Evolutionary conservation across 2,888 invertebrate species (phyloP), one percentile per base, ranked within the genome.

Genomic region (Vesta saturnalis): DNA sequence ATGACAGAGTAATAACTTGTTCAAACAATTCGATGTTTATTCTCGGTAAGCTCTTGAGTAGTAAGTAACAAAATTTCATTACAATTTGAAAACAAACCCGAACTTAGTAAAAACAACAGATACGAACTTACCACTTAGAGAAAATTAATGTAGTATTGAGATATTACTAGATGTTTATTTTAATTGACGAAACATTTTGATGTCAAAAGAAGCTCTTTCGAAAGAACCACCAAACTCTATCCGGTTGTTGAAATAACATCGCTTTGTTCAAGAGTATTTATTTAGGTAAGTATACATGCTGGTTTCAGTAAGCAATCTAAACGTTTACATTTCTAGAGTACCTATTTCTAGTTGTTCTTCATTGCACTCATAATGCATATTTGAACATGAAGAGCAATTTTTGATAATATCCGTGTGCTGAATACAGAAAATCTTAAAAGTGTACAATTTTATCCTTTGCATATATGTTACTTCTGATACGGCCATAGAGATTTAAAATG

Each of bases 161-260:
- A 12, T 8, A 39, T n/a, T 39, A n/a, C n/a, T 6, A 39, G 12
- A n/a, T 39, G 39, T 39, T 39, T 39, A 39, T 39, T 39, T 39
- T n/a, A 39, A n/a, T n/a, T n/a, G n/a, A n/a, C n/a, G n/a, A n/a
- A n/a, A n/a, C n/a, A n/a, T n/a, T n/a, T 39, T 39, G 39, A 39
- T 39, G 8, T 1, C 39, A 1, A 39, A 1, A 1, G n/a, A 39
- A n/a, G n/a, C n/a, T n/a, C n/a, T n/a, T n/a, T n/a, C n/a, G 8
- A 39, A 39, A 39, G 39, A 39, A 4, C 39, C 3, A 39, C 39
- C 46, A 39, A 39, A 39, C 8, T 65, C 64, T 49, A 64, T 64
- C 60, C 54, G 59, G 54, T 65, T 65, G 65, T 60, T 60, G 43
- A 65, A 65, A 65, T 65, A 65, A 65, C 65, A 65, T 60, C 22